These are phyloP conservation scores for Dreissena polymorpha DNA, from an alignment of 1,140 invertebrate genomes.

Conservation along the genomic window DNA sequence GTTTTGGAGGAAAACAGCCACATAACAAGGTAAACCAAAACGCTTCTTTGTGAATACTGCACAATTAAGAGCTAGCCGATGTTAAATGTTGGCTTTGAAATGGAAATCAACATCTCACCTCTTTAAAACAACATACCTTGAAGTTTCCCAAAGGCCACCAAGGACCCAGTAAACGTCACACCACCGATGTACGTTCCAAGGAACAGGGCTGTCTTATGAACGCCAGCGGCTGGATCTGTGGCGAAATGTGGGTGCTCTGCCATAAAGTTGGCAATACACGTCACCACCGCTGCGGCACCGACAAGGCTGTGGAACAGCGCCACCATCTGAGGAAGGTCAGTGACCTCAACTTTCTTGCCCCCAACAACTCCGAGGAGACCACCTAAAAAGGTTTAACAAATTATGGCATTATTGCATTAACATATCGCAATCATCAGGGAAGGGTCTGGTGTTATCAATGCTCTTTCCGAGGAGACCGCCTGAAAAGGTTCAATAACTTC, in stretches of 20 bases:
- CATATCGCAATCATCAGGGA: too few relatives aligned
- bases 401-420: too few relatives aligned
- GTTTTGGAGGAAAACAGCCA: too few relatives aligned
- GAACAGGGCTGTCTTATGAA: constrained; percentile 93
- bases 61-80: too few relatives aligned
- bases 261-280: constrained; percentile 91
- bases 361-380: constrained; percentile 80
- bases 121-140: constrained; percentile 83
- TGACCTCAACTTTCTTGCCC: constrained; percentile 92
- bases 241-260: constrained; percentile 91
- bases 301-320: constrained; percentile 94
- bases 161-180: constrained; percentile 93
- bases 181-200: constrained; percentile 95
- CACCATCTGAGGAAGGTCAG: constrained; percentile 93
- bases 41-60: too few relatives aligned
- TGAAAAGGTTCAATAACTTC: too few relatives aligned
- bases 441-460: too few relatives aligned
- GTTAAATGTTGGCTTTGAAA: too few relatives aligned
- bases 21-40: too few relatives aligned
- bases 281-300: constrained; percentile 92
- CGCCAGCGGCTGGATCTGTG: constrained; percentile 89
- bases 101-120: constrained; percentile 67
- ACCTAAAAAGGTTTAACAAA: too few relatives aligned
- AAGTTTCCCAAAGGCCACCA: constrained; percentile 95
- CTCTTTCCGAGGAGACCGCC: too few relatives aligned